phyloP scores from a whole-genome alignment of 2,888 invertebrate species.

The Aspidiotus rigidus region DNA sequence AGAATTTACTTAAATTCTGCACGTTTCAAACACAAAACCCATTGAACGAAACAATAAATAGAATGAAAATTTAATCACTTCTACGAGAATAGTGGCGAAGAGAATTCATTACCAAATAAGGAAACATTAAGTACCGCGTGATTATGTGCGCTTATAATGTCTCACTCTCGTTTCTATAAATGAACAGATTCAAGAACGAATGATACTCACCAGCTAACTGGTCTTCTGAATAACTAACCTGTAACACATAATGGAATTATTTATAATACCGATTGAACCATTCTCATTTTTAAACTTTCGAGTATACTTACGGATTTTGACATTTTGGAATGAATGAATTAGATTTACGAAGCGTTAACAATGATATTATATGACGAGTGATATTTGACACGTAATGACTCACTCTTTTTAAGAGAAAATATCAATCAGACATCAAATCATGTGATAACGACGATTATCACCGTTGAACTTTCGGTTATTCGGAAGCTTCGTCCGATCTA shows the following conservation, averaged over 20 bases:
- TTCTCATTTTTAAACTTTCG: background rate
- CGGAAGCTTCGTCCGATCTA: too few relatives aligned
- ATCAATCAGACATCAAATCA: too few relatives aligned
- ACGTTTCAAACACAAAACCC: too few relatives aligned
- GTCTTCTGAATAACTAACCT: conserved; percentile 83
- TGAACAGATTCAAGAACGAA: conserved; percentile 21
- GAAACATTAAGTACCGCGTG: conserved; percentile 42
- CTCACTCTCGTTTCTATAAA: too few relatives aligned
- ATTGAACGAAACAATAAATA: too few relatives aligned
- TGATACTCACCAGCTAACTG: conserved; percentile 77
- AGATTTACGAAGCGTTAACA: background rate
- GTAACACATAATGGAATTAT: conserved; percentile 43
- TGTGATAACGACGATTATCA: background rate
- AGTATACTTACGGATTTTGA: conserved; percentile 22
- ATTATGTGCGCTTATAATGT: conserved; percentile 33
- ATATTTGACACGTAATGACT: too few relatives aligned
- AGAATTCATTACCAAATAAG: conserved; percentile 41
- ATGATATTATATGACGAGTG: too few relatives aligned
- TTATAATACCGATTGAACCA: background rate
- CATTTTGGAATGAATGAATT: conserved; percentile 14
- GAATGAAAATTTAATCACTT: conserved; percentile 13
- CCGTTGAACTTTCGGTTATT: too few relatives aligned
- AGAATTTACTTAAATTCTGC: background rate
- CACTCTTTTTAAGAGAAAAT: too few relatives aligned
- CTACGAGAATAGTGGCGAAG: conserved; percentile 12